A percentile compares a stretch with the other conserved stretches of the same genome.
phyloP scores from a whole-genome alignment of 2,888 invertebrate genomes.

The Pachliopta kotzebuea region DNA sequence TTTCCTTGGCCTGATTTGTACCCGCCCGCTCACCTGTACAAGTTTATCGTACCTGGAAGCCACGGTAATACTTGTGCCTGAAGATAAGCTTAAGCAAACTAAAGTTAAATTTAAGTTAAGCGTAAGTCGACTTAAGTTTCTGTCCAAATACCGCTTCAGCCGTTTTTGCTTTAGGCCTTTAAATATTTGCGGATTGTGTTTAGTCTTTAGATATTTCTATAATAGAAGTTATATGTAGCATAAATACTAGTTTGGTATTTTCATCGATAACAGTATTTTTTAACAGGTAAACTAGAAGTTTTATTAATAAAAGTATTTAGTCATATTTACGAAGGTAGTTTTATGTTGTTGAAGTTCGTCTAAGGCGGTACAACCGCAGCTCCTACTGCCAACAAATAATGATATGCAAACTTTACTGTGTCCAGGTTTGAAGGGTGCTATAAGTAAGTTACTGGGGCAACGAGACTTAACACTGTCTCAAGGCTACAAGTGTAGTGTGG shows the following conservation, averaged over 20 bases:
- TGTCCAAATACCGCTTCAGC: conserved; percentile 26
- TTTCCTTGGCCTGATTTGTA: conserved; percentile 53
- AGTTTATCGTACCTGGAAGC: conserved; percentile 29
- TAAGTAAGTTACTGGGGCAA: too few species aligned
- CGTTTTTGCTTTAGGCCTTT: conserved; percentile 23
- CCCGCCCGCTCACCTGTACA: conserved; percentile 42
- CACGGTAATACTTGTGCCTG: conserved; percentile 26
- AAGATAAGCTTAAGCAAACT: conserved; percentile 30
- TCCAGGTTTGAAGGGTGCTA: too few species aligned
- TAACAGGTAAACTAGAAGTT: too few species aligned
- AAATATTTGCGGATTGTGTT: conserved; percentile 12
- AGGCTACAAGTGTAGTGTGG: too few species aligned
- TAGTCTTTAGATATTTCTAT: neutral
- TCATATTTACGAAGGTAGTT: too few species aligned
- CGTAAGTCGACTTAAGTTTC: conserved; percentile 29
- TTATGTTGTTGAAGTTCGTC: too few species aligned
- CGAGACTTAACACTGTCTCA: too few species aligned
- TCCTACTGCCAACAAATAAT: too few species aligned
- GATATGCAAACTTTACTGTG: too few species aligned
- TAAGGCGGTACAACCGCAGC: too few species aligned
- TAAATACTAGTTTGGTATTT: neutral
- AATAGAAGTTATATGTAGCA: neutral
- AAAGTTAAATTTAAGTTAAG: conserved; percentile 30
- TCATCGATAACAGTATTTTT: too few species aligned
- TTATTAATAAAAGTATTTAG: too few species aligned